Evolutionary conservation across 2,888 invertebrate species (phyloP).

Genomic region (Eupsilia transversa): DNA sequence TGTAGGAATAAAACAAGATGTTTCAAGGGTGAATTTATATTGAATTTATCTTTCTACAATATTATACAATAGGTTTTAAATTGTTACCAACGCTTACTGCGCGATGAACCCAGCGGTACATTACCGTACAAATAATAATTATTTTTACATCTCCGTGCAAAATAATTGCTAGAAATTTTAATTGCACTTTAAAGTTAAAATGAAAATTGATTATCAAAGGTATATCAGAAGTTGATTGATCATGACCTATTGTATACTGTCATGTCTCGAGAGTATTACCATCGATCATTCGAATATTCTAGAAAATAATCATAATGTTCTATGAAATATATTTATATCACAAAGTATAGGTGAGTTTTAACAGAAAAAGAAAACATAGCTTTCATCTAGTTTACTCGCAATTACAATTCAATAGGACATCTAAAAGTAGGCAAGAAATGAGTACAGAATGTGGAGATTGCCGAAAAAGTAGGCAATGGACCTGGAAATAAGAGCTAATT

Average conservation of each 20-base stretch:
- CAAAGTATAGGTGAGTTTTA: conserved; percentile 78
- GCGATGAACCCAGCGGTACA: conserved; percentile 66
- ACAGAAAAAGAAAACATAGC: conserved; percentile 66
- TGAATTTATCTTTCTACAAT: conserved; percentile 89
- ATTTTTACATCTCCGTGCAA: conserved; percentile 77
- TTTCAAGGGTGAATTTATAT: conserved; percentile 88
- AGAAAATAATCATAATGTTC: conserved; percentile 62
- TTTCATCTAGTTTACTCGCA: conserved; percentile 49
- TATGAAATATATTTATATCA: conserved; percentile 75
- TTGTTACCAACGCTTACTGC: conserved; percentile 71
- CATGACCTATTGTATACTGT: conserved; percentile 60
- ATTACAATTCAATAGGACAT: conserved; percentile 56
- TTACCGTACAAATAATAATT: conserved; percentile 63
- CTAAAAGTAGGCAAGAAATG: conserved; percentile 55
- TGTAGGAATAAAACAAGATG: conserved; percentile 73
- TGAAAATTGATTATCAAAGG: conserved; percentile 68
- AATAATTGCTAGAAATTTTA: conserved; percentile 74
- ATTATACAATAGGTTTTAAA: conserved; percentile 87
- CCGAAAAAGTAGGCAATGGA: conserved; percentile 52
- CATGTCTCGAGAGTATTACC: conserved; percentile 57
- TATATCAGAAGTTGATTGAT: conserved; percentile 60
- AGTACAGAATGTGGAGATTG: conserved; percentile 40
- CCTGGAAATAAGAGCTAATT: conserved; percentile 66
- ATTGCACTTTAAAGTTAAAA: conserved; percentile 78
- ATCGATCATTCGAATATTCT: conserved; percentile 55